Conservation (phyloP, 2,113 vertebrate genomes). For the Mustela nigripes region DNA sequence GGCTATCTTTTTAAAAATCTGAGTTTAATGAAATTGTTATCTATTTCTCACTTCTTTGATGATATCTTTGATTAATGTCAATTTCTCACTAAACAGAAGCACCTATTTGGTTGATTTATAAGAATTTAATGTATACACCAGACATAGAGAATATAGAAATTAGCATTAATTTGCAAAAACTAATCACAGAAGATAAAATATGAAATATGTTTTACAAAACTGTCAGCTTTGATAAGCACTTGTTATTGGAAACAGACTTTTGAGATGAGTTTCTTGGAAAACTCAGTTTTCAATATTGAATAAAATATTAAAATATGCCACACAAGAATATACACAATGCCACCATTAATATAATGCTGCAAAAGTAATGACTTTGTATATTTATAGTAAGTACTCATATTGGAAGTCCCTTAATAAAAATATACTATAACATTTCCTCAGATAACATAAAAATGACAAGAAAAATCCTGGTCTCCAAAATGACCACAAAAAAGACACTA, state of each 20-base stretch:
- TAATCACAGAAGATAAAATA: neutral
- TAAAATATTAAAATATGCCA: neutral
- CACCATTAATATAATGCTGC: neutral
- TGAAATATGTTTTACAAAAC: neutral
- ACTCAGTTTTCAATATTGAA: neutral
- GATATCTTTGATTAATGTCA: neutral
- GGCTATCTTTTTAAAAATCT: neutral
- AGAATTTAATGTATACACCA: neutral
- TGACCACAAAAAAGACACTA: neutral
- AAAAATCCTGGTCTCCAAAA: neutral
- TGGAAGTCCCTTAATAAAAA: neutral
- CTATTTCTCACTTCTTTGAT: neutral
- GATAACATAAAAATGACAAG: neutral
- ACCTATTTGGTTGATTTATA: neutral
- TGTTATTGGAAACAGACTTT: neutral
- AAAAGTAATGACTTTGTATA: neutral
- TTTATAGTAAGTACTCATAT: neutral
- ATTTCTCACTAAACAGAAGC: neutral
- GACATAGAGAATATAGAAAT: neutral
- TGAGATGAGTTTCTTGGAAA: neutral
- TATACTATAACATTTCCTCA: neutral
- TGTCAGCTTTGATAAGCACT: neutral
- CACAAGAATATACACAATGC: neutral
- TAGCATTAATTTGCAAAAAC: constrained; percentile 6
- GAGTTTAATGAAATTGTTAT: neutral